Evolutionary conservation across 2,888 invertebrate genomes (phyloP).

Genomic region (Flabesymbios commensalis): DNA sequence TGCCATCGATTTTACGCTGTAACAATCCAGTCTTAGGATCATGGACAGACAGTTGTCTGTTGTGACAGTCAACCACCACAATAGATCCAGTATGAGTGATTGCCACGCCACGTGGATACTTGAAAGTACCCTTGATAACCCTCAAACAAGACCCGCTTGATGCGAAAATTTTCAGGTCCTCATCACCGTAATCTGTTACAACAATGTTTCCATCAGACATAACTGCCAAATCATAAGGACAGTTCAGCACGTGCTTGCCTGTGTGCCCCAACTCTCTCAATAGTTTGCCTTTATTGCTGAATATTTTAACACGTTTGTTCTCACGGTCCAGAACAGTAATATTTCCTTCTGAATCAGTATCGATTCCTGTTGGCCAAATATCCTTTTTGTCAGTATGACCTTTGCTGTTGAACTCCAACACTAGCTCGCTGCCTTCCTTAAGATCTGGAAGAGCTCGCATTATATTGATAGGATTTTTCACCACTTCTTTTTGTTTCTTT

Average conservation of each 20-base stretch:
- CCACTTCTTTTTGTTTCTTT: too few species aligned
- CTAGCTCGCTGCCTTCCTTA: conserved; percentile 4
- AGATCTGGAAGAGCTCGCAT: not conserved
- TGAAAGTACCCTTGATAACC: conserved; percentile 40
- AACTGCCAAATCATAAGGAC: conserved; percentile 49
- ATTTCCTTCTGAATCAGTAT: conserved; percentile 38
- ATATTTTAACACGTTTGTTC: conserved; percentile 50
- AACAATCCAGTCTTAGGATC: conserved; percentile 40
- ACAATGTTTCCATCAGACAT: conserved; percentile 46
- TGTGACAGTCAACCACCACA: conserved; percentile 48
- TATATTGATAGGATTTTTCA: not conserved
- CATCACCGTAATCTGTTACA: conserved; percentile 49
- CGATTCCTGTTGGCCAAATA: conserved; percentile 52
- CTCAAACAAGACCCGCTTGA: conserved; percentile 23
- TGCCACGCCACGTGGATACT: conserved; percentile 52
- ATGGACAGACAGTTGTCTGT: conserved; percentile 41
- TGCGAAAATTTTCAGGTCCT: conserved; percentile 47
- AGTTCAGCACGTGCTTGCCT: conserved; percentile 37
- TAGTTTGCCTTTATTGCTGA: conserved; percentile 36
- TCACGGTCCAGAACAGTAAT: conserved; percentile 50
- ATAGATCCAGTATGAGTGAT: conserved; percentile 36
- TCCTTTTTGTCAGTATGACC: conserved; percentile 42
- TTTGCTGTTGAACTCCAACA: conserved; percentile 39
- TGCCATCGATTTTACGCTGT: conserved; percentile 39
- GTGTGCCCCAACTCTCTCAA: conserved; percentile 39